phyloP scores from a whole-genome alignment of 2,113 vertebrate genomes.

The Gnathonemus longibarbis region DNA sequence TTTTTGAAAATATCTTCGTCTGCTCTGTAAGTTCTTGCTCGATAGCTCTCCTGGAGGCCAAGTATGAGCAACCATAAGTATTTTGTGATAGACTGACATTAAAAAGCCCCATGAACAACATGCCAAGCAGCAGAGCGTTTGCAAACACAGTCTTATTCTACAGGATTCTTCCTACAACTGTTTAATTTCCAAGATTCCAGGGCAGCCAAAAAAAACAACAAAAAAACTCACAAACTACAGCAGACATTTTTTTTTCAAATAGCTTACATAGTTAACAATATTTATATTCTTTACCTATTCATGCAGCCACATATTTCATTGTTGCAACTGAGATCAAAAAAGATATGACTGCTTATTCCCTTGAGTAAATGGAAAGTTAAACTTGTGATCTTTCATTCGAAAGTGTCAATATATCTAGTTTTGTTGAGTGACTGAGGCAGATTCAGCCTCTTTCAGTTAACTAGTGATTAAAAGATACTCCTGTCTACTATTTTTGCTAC shows the following conservation, averaged over 20 bases:
- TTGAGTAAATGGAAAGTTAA: not conserved
- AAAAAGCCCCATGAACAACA: no score
- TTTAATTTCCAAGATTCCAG: not conserved
- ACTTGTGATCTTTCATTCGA: not conserved
- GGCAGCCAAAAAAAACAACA: not conserved
- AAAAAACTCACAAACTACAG: not conserved
- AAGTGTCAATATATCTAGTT: not conserved
- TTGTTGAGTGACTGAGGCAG: not conserved
- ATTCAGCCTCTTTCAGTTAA: not conserved
- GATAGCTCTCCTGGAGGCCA: conserved; percentile 1
- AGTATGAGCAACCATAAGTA: not conserved
- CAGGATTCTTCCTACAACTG: not conserved
- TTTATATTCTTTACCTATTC: not conserved
- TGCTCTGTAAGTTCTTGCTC: not conserved
- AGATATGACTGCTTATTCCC: not conserved
- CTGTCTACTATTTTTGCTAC: not conserved
- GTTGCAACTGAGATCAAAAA: not conserved
- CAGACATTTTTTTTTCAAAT: not conserved
- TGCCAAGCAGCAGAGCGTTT: not conserved
- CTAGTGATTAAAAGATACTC: not conserved
- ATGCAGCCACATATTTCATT: not conserved
- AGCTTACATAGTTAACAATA: not conserved
- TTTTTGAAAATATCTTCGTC: not conserved
- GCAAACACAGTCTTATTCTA: not conserved
- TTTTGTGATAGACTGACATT: not conserved